Conservation (phyloP, 2,113 vertebrate species). For the Atlantisia rogersi region DNA sequence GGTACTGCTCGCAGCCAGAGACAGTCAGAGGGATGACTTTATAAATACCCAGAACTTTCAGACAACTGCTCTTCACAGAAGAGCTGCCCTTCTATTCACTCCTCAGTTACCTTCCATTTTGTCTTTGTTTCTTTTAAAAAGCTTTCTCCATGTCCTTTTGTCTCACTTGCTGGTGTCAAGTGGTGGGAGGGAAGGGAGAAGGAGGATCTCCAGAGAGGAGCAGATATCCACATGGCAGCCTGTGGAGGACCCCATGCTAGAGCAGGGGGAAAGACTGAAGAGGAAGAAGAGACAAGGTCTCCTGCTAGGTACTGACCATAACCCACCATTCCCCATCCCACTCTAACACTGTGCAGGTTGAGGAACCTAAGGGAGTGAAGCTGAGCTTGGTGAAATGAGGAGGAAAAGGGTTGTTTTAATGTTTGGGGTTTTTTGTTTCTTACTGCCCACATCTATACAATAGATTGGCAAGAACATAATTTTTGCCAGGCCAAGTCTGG, state of each 20-base stretch:
- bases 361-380: not conserved
- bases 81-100: not conserved
- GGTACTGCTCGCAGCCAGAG: not conserved
- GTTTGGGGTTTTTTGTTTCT: not conserved
- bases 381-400: not conserved
- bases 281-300: not conserved
- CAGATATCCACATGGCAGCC: not conserved
- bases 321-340: not conserved
- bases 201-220: not conserved
- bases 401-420: not conserved
- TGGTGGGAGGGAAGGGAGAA: not conserved
- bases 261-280: not conserved
- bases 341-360: not conserved
- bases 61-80: not conserved
- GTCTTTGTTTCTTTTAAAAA: not conserved
- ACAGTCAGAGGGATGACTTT: not conserved
- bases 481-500: not conserved
- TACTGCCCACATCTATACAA: not conserved
- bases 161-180: not conserved
- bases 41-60: not conserved
- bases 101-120: not conserved
- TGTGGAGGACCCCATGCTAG: rapidly evolving
- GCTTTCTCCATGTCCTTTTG: not conserved
- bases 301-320: not conserved
- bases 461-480: not conserved